These are phyloP conservation scores for Eupelmus urozonus DNA, from an alignment of 2,888 invertebrate species.

Conservation along the genomic window DNA sequence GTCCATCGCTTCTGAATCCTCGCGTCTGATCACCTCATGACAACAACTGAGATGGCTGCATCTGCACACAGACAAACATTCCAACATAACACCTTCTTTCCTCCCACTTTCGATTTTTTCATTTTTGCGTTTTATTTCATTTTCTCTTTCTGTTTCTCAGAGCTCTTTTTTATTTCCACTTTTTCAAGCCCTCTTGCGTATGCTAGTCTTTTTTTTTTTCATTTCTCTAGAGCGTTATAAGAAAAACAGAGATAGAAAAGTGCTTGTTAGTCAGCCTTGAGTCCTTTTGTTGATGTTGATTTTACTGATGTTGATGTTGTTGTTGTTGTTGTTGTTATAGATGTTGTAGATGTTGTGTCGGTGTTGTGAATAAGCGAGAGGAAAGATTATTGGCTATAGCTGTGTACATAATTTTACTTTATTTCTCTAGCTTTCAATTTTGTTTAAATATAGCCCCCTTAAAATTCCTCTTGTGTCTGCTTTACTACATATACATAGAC, in stretches of 20 bases:
- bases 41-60: constrained; percentile 77
- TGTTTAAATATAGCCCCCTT: background rate
- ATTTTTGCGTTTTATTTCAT: constrained; percentile 19
- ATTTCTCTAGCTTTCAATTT: constrained; percentile 10
- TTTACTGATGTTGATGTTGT: constrained; percentile 17
- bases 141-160: background rate
- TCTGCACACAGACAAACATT: constrained; percentile 79
- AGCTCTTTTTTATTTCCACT: no score
- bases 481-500: constrained; percentile 11
- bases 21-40: constrained; percentile 71
- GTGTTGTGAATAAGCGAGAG: constrained; percentile 62
- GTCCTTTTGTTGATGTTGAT: constrained; percentile 31
- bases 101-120: constrained; percentile 59
- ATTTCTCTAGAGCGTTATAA: no score
- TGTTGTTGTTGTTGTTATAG: constrained; percentile 19
- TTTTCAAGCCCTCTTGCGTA: no score
- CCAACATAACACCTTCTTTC: constrained; percentile 76
- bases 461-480: background rate
- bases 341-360: constrained; percentile 44
- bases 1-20: constrained; percentile 65
- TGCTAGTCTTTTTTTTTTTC: no score
- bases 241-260: constrained; percentile 48
- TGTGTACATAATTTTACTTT: constrained; percentile 43
- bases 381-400: constrained; percentile 51
- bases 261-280: constrained; percentile 53